Evolutionary conservation across 2,113 vertebrate genomes (phyloP), one percentile per base, ranked within the genome.

Genomic region (Polyodon spathula): DNA sequence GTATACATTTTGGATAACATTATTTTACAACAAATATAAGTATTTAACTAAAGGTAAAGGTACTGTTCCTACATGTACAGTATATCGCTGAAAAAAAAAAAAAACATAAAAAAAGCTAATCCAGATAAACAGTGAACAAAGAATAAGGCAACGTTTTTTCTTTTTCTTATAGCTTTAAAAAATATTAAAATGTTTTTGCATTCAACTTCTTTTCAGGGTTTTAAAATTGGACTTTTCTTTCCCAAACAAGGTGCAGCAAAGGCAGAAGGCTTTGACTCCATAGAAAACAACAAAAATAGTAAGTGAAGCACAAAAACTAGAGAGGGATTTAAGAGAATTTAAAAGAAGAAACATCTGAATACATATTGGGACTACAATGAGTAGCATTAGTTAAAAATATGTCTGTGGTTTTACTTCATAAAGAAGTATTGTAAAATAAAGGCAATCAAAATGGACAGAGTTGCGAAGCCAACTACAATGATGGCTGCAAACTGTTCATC

Each of bases 381-480:
- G 86, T 84, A 85, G 84, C 84, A 82, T 83, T 86, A 83, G 78
- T 80, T 81, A 83, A 85, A 84, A 70, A 78, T 83, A 87, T 80
- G 83, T 81, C 78, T 90, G 79, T 87, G 83, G 78, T 81, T 79
- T 85, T 92, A 98, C 90, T 97, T 95, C 92, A 99, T 91, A 71
- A 97, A 93, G 89, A 97, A 94, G 87, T 97, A 95, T 66, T 99
- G 95, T 70, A 99, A 81, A 84, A 99, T 87, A 86, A 91, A 99
- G 82, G 96, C 96, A 54, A 98, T 94, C 64, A 99, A 71, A 76
- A 97, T 87, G 48, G 95, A 97, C 69, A 97, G 73, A 67, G 83
- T 90, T 6, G 93, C 93, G 62, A 96, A 95, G 72, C 89, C 89
- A 37, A 90, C 82, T 66, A 99, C 92, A 37, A 98, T 92, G 69